Conservation (phyloP, 1,140 invertebrate species). For the Bombus ignitus region DNA sequence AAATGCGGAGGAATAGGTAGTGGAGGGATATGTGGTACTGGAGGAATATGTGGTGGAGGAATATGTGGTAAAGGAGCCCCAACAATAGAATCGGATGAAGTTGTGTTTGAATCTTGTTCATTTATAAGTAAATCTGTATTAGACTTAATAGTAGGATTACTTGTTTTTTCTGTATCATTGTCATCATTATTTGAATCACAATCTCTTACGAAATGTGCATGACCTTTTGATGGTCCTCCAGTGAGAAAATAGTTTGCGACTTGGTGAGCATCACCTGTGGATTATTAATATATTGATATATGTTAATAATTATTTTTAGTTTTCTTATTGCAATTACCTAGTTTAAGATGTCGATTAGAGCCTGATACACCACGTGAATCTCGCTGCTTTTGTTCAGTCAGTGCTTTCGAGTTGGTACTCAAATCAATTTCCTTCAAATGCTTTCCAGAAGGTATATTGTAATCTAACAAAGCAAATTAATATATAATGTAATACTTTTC, state of each 20-base stretch:
- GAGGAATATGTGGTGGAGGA: not conserved
- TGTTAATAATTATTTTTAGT: not conserved
- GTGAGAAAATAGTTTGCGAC: slow-evolving; percentile 73
- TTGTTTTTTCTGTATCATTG: not conserved
- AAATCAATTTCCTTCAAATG: slow-evolving; percentile 45
- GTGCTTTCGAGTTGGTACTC: slow-evolving; percentile 39
- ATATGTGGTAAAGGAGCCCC: not conserved
- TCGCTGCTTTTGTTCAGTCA: slow-evolving; percentile 38
- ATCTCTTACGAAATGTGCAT: slow-evolving; percentile 48
- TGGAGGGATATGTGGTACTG: slow-evolving; percentile 13
- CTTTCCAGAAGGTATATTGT: slow-evolving; percentile 40
- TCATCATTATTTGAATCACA: slow-evolving; percentile 19
- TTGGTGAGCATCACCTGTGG: slow-evolving; percentile 65
- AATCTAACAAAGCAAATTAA: slow-evolving; percentile 39
- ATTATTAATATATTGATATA: not conserved
- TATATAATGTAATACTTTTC: not conserved
- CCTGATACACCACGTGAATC: slow-evolving; percentile 43
- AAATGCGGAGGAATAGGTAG: not conserved
- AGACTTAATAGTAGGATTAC: not conserved
- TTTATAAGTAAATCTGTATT: not conserved
- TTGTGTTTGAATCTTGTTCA: slow-evolving; percentile 3
- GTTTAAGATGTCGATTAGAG: slow-evolving; percentile 44
- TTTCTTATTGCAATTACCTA: slow-evolving; percentile 4
- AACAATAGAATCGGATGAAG: slow-evolving; percentile 6
- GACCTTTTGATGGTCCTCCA: slow-evolving; percentile 65